Evolutionary conservation across 2,888 invertebrate species (phyloP).

Genomic region (Ariolimax columbianus): DNA sequence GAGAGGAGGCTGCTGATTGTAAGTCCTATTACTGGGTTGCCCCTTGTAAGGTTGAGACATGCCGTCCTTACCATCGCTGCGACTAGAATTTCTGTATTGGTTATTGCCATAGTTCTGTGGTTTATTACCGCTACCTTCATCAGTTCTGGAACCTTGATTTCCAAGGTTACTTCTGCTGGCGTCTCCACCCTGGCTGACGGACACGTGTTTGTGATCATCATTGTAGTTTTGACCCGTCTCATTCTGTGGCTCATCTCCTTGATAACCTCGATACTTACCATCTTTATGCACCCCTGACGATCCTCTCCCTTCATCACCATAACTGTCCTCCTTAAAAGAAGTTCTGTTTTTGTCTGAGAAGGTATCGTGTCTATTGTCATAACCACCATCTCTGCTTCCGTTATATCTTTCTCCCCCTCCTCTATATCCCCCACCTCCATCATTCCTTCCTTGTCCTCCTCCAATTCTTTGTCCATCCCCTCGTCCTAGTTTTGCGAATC

Average conservation of each 20-base stretch:
- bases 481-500: constrained; percentile 47
- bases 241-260: neutral
- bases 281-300: neutral
- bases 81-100: constrained; percentile 37
- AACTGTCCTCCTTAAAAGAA: constrained; percentile 13
- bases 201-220: constrained; percentile 17
- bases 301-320: neutral
- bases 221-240: neutral
- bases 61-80: neutral
- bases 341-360: constrained; percentile 29
- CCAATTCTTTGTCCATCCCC: constrained; percentile 38
- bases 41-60: neutral
- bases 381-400: constrained; percentile 21
- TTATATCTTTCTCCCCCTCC: constrained; percentile 35
- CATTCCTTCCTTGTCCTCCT: constrained; percentile 16
- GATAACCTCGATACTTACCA: neutral
- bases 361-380: constrained; percentile 38
- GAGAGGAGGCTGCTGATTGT: constrained; percentile 35
- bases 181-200: constrained; percentile 4
- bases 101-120: constrained; percentile 44
- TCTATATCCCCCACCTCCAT: constrained; percentile 36
- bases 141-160: neutral
- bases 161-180: neutral
- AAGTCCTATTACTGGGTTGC: neutral
- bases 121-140: constrained; percentile 17